phyloP scores from a whole-genome alignment of 1,140 invertebrate genomes.

The Dufourea novaeangliae region DNA sequence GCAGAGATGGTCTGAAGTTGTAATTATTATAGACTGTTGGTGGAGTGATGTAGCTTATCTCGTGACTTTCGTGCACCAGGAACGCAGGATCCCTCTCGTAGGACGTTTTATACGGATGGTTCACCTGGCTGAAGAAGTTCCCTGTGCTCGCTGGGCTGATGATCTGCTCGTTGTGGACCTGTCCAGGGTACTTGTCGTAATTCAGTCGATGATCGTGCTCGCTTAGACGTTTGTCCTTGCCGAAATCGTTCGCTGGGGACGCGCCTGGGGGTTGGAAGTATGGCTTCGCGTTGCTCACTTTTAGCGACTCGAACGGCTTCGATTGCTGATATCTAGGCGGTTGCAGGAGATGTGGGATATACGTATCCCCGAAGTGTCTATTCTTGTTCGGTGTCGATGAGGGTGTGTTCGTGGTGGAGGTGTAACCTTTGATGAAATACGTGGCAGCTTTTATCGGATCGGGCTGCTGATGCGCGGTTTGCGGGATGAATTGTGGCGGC shows the following conservation, averaged over 20 bases:
- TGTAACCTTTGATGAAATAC: conserved; percentile 70
- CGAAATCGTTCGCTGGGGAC: conserved; percentile 46
- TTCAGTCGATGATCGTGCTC: conserved; percentile 40
- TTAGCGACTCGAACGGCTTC: conserved; percentile 72
- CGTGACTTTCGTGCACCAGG: conserved; percentile 77
- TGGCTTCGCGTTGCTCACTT: conserved; percentile 67
- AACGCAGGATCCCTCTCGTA: conserved; percentile 75
- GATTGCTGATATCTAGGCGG: conserved; percentile 54
- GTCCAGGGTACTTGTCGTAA: conserved; percentile 56
- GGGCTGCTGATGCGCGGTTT: conserved; percentile 42
- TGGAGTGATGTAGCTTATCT: conserved; percentile 74
- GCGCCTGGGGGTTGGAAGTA: conserved; percentile 64
- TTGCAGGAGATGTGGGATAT: conserved; percentile 59
- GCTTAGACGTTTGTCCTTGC: conserved; percentile 57
- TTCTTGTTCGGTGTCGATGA: conserved; percentile 48
- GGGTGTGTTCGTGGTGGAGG: conserved; percentile 28
- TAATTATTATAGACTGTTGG: conserved; percentile 59
- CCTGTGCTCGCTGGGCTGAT: conserved; percentile 42
- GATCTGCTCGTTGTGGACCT: conserved; percentile 39
- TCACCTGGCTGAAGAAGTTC: conserved; percentile 74
- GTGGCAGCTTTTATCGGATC: conserved; percentile 67
- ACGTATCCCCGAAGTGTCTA: conserved; percentile 61
- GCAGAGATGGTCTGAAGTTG: conserved; percentile 72
- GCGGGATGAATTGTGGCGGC: conserved; percentile 60
- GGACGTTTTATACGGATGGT: conserved; percentile 71